A percentile compares a stretch with the other conserved stretches of the same genome.
phyloP scores from a whole-genome alignment of 2,113 vertebrate genomes.

The Candoia aspera region DNA sequence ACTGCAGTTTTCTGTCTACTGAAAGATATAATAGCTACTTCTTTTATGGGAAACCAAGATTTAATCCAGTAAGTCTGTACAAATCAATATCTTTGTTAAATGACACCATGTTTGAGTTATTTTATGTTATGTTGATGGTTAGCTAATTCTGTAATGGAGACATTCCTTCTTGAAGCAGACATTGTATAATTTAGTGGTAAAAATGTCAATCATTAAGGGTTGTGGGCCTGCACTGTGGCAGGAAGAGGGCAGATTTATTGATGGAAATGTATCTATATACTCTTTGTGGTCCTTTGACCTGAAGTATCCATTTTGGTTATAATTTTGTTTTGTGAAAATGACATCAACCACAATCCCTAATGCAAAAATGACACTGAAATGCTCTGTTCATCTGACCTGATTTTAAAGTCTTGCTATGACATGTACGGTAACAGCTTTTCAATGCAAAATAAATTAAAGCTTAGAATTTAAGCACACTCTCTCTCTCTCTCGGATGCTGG shows the following conservation, averaged over 20 bases:
- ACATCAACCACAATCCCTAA: conserved; percentile 85
- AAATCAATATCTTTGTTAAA: conserved; percentile 92
- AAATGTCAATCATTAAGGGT: conserved; percentile 87
- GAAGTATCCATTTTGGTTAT: conserved; percentile 89
- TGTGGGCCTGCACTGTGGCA: conserved; percentile 83
- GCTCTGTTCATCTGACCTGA: conserved; percentile 63
- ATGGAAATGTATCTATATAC: conserved; percentile 91
- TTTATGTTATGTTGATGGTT: conserved; percentile 91
- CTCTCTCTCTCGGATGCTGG: conserved; percentile 32
- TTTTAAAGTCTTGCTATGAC: conserved; percentile 60
- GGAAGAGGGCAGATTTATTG: conserved; percentile 89
- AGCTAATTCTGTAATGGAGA: conserved; percentile 92
- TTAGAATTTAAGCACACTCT: conserved; percentile 56
- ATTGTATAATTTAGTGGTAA: conserved; percentile 89
- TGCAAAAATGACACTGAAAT: conserved; percentile 76
- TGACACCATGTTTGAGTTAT: conserved; percentile 88
- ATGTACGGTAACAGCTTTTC: conserved; percentile 47
- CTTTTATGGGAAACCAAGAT: conserved; percentile 90
- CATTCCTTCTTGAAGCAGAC: conserved; percentile 85
- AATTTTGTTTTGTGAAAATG: conserved; percentile 95
- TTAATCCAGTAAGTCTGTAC: conserved; percentile 82
- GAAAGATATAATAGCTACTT: conserved; percentile 77
- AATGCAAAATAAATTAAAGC: conserved; percentile 42
- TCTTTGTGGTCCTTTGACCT: conserved; percentile 83
- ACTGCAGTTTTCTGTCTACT: conserved; percentile 78